Evolutionary conservation across 1,140 invertebrate genomes (phyloP).

Genomic region (Aphidius ervi): DNA sequence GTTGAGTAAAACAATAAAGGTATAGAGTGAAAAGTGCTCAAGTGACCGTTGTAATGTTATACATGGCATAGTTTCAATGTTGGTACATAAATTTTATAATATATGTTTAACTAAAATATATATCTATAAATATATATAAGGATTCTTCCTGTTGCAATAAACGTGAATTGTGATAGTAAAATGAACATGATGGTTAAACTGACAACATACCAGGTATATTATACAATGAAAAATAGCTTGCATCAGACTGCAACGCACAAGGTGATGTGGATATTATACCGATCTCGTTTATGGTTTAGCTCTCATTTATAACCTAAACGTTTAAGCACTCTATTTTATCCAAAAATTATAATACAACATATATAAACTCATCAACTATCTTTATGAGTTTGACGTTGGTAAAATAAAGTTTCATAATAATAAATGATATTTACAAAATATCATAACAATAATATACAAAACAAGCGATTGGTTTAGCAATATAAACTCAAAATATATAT

Average conservation of each 20-base stretch:
- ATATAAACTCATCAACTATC: no score
- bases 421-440: no score
- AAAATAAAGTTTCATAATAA: no score
- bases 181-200: neutral
- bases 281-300: slow-evolving; percentile 25
- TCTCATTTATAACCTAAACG: slow-evolving; percentile 28
- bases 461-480: no score
- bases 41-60: slow-evolving; percentile 1
- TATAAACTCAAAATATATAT: no score
- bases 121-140: slow-evolving; percentile 9
- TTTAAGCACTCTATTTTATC: neutral
- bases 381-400: no score
- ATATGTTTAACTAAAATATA: neutral
- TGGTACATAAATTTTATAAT: no score
- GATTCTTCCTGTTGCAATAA: slow-evolving; percentile 25
- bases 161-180: slow-evolving; percentile 35
- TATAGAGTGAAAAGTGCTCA: neutral
- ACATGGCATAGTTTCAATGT: neutral
- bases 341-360: no score
- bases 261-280: slow-evolving; percentile 34
- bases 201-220: neutral
- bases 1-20: no score
- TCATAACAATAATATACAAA: no score
- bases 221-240: no score
- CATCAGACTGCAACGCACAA: slow-evolving; percentile 8